Evolutionary conservation across 2,797 vertebrate genomes (phyloP).

Genomic region (Synaphobranchus kaupii): DNA sequence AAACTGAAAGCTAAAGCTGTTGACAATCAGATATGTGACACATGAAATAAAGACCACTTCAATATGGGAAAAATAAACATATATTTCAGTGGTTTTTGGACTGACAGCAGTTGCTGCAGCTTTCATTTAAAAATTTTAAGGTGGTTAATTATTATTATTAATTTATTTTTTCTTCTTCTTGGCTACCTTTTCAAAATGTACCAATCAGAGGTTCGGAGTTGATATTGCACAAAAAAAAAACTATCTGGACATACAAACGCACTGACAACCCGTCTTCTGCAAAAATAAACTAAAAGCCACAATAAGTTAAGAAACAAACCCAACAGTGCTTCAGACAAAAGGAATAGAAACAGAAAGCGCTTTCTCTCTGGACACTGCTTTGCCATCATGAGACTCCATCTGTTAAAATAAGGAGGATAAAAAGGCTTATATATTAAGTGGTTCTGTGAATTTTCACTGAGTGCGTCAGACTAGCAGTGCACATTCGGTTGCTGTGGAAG

Average conservation of each 20-base stretch:
- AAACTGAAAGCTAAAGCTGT: background rate
- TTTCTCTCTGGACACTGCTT: slow-evolving; percentile 19
- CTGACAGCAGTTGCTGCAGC: background rate
- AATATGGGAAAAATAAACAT: background rate
- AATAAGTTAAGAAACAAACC: slow-evolving; percentile 41
- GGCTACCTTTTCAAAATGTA: background rate
- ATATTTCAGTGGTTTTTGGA: background rate
- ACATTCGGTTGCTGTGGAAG: slow-evolving; percentile 49
- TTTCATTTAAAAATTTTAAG: background rate
- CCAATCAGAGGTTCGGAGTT: slow-evolving; percentile 5
- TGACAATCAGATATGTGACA: slow-evolving; percentile 12
- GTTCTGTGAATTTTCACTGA: slow-evolving; percentile 42
- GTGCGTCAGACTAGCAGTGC: slow-evolving; percentile 47
- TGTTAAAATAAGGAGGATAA: slow-evolving; percentile 33
- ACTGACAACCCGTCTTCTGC: slow-evolving; percentile 29
- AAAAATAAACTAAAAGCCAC: slow-evolving; percentile 38
- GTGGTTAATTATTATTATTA: background rate
- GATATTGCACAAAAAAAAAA: slow-evolving; percentile 12
- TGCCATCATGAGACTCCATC: slow-evolving; percentile 35
- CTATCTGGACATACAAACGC: slow-evolving; percentile 30
- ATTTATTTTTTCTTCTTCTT: background rate
- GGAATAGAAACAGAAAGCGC: background rate
- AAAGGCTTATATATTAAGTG: slow-evolving; percentile 41
- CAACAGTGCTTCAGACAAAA: slow-evolving; percentile 18
- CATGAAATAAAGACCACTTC: background rate